A percentile compares a stretch with the other conserved stretches of the same genome.
phyloP scores from a whole-genome alignment of 2,797 vertebrate species.

The Bradypodion ventrale region DNA sequence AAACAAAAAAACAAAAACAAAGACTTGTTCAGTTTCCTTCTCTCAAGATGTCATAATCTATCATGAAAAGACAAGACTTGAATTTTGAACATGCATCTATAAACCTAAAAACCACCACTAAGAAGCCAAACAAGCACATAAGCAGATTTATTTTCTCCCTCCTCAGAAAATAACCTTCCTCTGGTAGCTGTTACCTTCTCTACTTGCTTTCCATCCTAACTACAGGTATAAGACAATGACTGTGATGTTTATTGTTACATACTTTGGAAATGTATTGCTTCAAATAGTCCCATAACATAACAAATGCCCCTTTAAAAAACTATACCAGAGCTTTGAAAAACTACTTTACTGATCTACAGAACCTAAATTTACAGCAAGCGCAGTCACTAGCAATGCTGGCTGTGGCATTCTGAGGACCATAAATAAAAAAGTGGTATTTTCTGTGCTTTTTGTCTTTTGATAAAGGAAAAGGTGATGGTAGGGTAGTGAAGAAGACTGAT shows the following conservation, averaged over 20 bases:
- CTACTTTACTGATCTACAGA: too few species aligned
- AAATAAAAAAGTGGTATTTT: background rate
- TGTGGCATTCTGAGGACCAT: background rate
- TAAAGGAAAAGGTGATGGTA: background rate
- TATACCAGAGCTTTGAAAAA: background rate
- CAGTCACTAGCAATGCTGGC: too few species aligned
- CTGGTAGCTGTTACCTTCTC: background rate
- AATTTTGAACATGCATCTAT: conserved; percentile 10
- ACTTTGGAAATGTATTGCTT: background rate
- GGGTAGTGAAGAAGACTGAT: background rate
- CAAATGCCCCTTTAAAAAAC: background rate
- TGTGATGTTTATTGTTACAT: background rate
- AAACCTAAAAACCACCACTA: conserved; percentile 19
- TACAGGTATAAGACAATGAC: background rate
- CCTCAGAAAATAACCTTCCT: background rate
- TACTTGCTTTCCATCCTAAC: background rate
- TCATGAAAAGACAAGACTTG: conserved; percentile 31
- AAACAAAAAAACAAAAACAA: conserved; percentile 32
- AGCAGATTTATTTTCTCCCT: background rate
- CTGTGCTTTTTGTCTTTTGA: background rate
- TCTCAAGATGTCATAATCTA: conserved; percentile 31
- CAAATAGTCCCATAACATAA: background rate
- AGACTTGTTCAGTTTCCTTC: conserved; percentile 28
- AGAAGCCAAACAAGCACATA: conserved; percentile 16
- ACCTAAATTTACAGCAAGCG: too few species aligned